Percentiles rank a stretch among this genome's conserved stretches.
Evolutionary conservation across 2,797 vertebrate species (phyloP).

Genomic region (Diplodus sargus): DNA sequence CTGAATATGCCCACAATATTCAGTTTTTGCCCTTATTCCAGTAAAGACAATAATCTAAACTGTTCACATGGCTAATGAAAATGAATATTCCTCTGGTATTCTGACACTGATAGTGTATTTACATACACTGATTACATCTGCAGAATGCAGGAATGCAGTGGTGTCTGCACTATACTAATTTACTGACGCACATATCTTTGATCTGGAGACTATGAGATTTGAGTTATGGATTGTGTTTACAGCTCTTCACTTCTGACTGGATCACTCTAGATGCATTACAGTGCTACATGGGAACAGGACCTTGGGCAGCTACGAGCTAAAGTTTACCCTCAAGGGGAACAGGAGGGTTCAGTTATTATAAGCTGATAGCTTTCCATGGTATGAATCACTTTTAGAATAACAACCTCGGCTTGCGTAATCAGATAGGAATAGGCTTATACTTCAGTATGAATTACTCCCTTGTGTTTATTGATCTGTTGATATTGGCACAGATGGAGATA

Average conservation of each 20-base stretch:
- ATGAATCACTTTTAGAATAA: neutral
- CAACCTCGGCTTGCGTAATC: neutral
- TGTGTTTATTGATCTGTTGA: neutral
- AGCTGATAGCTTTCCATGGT: slow-evolving; percentile 8
- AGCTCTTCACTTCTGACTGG: slow-evolving; percentile 10
- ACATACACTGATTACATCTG: too few relatives aligned
- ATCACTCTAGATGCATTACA: slow-evolving; percentile 11
- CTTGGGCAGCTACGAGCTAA: neutral
- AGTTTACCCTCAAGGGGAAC: slow-evolving; percentile 5
- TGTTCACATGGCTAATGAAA: too few relatives aligned
- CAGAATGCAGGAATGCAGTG: slow-evolving; percentile 2
- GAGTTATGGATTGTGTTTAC: slow-evolving; percentile 17
- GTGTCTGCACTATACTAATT: neutral
- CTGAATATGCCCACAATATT: too few relatives aligned
- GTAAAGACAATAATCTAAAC: too few relatives aligned
- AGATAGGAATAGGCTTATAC: too few relatives aligned
- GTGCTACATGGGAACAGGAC: neutral
- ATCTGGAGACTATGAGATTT: slow-evolving; percentile 10
- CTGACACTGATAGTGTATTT: too few relatives aligned
- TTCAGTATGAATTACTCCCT: neutral
- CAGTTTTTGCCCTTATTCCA: too few relatives aligned
- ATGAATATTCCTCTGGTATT: too few relatives aligned
- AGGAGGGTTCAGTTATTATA: slow-evolving; percentile 4
- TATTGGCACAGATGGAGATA: neutral
- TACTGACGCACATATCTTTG: slow-evolving; percentile 7